phyloP scores from a whole-genome alignment of 2,888 invertebrate species.

The Cephonodes hylas region DNA sequence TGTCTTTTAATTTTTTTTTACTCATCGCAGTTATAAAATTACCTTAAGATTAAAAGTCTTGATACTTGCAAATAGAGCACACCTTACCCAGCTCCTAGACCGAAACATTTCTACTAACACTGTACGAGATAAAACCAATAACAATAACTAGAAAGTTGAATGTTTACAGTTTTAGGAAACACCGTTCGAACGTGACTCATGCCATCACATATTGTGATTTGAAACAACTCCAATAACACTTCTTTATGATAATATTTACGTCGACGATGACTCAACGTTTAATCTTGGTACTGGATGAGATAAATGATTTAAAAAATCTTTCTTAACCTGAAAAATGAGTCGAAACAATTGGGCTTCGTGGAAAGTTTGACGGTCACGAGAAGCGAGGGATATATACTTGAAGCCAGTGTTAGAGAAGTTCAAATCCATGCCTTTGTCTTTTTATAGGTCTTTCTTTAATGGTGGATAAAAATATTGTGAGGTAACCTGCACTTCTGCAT shows the following conservation, averaged over 20 bases:
- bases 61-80: not conserved
- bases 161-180: constrained; percentile 3
- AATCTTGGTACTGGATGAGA: not conserved
- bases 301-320: not conserved
- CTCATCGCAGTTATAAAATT: too few relatives aligned
- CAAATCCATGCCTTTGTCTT: too few relatives aligned
- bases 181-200: constrained; percentile 5
- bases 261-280: not conserved
- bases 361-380: too few relatives aligned
- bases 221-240: constrained; percentile 17
- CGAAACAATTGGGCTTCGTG: too few relatives aligned
- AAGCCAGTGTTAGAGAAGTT: too few relatives aligned
- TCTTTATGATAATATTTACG: constrained; percentile 6
- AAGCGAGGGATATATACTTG: too few relatives aligned
- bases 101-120: not conserved
- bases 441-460: too few relatives aligned
- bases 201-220: constrained; percentile 18
- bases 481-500: too few relatives aligned
- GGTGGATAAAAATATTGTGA: too few relatives aligned
- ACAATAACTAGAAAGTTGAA: constrained; percentile 4
- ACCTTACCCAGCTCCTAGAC: not conserved
- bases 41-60: too few relatives aligned
- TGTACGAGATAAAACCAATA: constrained; percentile 6
- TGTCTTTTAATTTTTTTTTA: too few relatives aligned
- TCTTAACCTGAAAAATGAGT: not conserved